Evolutionary conservation across 1,140 invertebrate species (phyloP).

Genomic region (Drosophila pandora): DNA sequence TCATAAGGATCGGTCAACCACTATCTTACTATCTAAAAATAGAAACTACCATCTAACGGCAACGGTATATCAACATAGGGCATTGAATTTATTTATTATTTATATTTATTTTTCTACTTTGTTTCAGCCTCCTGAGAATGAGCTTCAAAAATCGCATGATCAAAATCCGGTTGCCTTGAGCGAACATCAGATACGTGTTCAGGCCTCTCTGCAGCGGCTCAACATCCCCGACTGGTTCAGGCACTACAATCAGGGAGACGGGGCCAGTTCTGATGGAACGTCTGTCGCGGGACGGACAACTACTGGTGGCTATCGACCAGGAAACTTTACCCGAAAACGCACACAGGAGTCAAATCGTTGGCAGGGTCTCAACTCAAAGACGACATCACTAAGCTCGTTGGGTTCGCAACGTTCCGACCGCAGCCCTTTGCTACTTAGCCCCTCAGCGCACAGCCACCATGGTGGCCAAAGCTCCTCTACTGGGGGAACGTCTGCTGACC

Average conservation of each 20-base stretch:
- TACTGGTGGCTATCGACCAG: conserved; percentile 65
- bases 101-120: conserved; percentile 17
- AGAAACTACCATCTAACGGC: too few species aligned
- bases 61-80: too few species aligned
- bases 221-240: conserved; percentile 95
- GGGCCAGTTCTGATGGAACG: conserved; percentile 79
- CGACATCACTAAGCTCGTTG: conserved; percentile 89
- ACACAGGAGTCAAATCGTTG: conserved; percentile 89
- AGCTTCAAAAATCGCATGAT: conserved; percentile 89
- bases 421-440: conserved; percentile 81
- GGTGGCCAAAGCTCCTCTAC: conserved; percentile 66
- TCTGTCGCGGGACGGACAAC: conserved; percentile 9
- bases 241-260: conserved; percentile 82
- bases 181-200: conserved; percentile 96
- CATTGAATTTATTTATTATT: conserved; percentile 45
- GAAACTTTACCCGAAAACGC: conserved; percentile 85
- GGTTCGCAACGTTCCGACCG: conserved; percentile 84
- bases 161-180: conserved; percentile 88
- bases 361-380: conserved; percentile 90
- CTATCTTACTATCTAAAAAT: too few species aligned
- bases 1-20: too few species aligned
- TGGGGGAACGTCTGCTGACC: conserved; percentile 1
- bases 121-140: conserved; percentile 95
- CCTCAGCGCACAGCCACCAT: conserved; percentile 83
- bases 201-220: conserved; percentile 95